Percentiles rank a stretch among this genome's conserved stretches.
Evolutionary conservation across 53 echinoderm and acorn worm genomes (phyloP).

Genomic region (Glandiceps talaboti): DNA sequence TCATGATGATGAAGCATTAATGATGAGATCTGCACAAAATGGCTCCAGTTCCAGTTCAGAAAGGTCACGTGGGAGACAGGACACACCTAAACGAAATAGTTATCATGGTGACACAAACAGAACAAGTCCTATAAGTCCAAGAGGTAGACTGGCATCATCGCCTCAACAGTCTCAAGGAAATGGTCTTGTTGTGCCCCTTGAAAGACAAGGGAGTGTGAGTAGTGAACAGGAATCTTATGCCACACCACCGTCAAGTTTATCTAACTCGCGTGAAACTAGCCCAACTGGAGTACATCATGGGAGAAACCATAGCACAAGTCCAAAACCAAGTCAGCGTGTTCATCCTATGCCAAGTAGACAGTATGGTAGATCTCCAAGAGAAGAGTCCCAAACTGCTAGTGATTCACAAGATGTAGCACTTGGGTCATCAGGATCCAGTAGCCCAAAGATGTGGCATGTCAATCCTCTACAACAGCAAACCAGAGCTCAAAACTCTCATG

Average conservation of each 20-base stretch:
- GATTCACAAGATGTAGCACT: not conserved
- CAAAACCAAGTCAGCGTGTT: not conserved
- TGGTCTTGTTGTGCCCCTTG: not conserved
- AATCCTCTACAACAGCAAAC: constrained; percentile 10
- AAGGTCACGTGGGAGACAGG: not conserved
- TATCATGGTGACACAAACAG: not conserved
- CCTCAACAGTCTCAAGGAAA: not conserved
- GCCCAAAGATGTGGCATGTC: constrained; percentile 32
- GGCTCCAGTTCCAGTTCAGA: not conserved
- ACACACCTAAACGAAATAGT: not conserved
- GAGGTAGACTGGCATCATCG: not conserved
- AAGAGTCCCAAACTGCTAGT: not conserved
- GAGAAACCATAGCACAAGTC: not conserved
- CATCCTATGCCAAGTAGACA: not conserved
- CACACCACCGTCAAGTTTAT: not conserved
- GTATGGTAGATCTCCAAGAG: not conserved
- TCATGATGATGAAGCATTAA: not conserved
- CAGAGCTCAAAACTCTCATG: not conserved
- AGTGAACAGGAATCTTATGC: not conserved
- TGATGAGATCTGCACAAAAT: not conserved
- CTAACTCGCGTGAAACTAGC: not conserved
- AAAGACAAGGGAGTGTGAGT: not conserved
- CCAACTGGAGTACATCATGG: not conserved
- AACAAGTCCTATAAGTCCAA: not conserved
- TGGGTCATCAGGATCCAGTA: constrained; percentile 21